Base-by-base conservation (phyloP, 2,113 vertebrate genomes). In the Scytalopus superciliaris region DNA sequence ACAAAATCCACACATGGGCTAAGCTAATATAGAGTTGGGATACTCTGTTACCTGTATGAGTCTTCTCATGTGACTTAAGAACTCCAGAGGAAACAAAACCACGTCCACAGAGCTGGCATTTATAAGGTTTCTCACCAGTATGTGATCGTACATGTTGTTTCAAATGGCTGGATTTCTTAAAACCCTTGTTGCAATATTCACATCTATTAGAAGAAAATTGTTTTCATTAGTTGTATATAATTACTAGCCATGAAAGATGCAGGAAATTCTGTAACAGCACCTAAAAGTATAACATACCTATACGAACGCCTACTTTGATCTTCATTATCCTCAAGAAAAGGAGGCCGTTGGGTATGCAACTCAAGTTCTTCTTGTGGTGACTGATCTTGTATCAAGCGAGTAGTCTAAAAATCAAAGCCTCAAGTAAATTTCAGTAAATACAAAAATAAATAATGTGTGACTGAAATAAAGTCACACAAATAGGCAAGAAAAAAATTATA, bases 111-210 rank as follows among this genome's bases (percentile, higher is more conserved):
- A 99, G 98, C 19, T 98, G 98, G 97, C 99, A 99, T 89, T 98
- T 98, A 79, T 98, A 99, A 28, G 99, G 99, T 94, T 99, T 99
- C 97, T 99, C 99, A 24, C 99, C 99, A 0, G 99, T 99, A 97
- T 99, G 99, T 1, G 99, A 99, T 49, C 99, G 98, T 25, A 99
- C 98, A 0, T 99, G 99, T 91, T 99, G 99, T 96, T 99, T 99
- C 96, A 99, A 97, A 90, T 99, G 99, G 92, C 99, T 99, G 31
- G 99, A 99, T 96, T 99, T 99, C 98, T 99, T 99, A 92, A 99
- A 99, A 82, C 98, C 98, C 87, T 99, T 99, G 96, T 97, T 98
- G 97, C 99, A 99, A 93, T 99, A 99, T 49, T 64, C 98, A 94
- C 99, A 99, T 83, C 99, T 99, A 80, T 74, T 57, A 93, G 59